Conservation (phyloP, 2,888 invertebrate genomes). For the Drosophila aldrichi region DNA sequence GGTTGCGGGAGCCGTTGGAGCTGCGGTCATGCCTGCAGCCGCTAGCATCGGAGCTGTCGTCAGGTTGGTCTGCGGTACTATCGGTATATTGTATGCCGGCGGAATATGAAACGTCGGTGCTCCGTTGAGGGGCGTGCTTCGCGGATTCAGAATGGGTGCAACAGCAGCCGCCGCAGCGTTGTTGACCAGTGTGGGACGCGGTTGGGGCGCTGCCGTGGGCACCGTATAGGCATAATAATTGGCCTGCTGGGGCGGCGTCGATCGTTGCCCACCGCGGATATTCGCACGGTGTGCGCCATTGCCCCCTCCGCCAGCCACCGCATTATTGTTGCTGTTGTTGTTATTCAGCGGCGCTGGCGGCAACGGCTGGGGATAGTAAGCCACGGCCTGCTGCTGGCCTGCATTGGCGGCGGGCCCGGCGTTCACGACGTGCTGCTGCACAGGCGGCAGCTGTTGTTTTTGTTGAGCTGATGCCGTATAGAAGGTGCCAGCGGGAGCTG, state of each 20-base stretch:
- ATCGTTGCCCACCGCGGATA: constrained; percentile 50
- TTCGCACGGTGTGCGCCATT: constrained; percentile 42
- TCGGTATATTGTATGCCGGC: constrained; percentile 57
- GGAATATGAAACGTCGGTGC: constrained; percentile 67
- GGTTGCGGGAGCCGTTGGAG: constrained; percentile 34
- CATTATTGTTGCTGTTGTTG: constrained; percentile 27
- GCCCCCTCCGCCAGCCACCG: constrained; percentile 12
- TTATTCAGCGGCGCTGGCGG: constrained; percentile 19
- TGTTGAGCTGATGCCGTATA: constrained; percentile 44
- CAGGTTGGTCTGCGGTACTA: constrained; percentile 57
- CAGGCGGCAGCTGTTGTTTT: constrained; percentile 51
- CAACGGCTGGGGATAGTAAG: constrained; percentile 40
- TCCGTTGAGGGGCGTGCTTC: constrained; percentile 63
- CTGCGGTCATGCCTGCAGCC: constrained; percentile 44
- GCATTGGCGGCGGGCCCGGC: constrained; percentile 25
- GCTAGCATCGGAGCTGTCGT: constrained; percentile 55
- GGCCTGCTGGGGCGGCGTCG: constrained; percentile 57
- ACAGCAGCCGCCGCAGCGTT: constrained; percentile 46
- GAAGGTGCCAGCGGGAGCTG: constrained; percentile 34
- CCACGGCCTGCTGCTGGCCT: constrained; percentile 30
- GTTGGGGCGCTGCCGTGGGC: constrained; percentile 57
- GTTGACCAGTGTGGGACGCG: constrained; percentile 64
- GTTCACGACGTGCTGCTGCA: constrained; percentile 42
- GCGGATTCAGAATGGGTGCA: constrained; percentile 58
- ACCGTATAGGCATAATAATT: constrained; percentile 55